Evolutionary conservation across 2,888 invertebrate genomes (phyloP), one percentile per base, ranked within the genome.

Genomic region (Apamea anceps): DNA sequence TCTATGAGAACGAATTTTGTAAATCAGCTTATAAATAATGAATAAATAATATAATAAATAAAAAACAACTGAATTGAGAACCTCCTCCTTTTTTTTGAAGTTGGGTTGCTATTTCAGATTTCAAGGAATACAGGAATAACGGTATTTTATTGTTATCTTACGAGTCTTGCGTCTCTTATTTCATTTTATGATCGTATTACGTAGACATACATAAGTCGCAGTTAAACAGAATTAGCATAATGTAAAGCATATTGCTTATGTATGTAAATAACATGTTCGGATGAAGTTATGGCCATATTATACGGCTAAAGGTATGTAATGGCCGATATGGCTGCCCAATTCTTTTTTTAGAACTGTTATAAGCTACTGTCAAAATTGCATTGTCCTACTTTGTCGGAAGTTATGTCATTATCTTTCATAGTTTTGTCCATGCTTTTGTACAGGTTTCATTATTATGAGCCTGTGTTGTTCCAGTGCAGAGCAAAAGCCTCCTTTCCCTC

Each of bases 241-340:
- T 62, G 62, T 73, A 63, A 79, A 80, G 21, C 42, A 25, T 63
- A 79, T 81, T 42, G 51, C 25, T 71, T 75, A 75, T 66, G 51
- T 73, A 87, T 87, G 87, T n/a, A 85, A 87, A 86, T 86, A 65
- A 60, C 42, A 75, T 37, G 54, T 71, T 75, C 7, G 25, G 18
- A 25, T 32, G 21, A 45, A 77, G 45, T 87, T 72, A 79, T 71
- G 37, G 42, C 13, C 37, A 21, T 37, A 72, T 73, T 77, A 85
- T 66, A 48, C 77, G 0, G 57, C 7, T 70, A 60, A 65, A 77
- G 32, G 81, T 67, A 74, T 67, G 6, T 65, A 65, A 85, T 66
- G 54, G n/a, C 62, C 63, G 21, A 37, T 73, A 37, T 8, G n/a
- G 68, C 72, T 63, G n/a, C 68, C 72, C 21, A 65, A 70, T 86